Base-by-base conservation (phyloP, 2,888 invertebrate genomes). In the Caenorhabditis afra region DNA sequence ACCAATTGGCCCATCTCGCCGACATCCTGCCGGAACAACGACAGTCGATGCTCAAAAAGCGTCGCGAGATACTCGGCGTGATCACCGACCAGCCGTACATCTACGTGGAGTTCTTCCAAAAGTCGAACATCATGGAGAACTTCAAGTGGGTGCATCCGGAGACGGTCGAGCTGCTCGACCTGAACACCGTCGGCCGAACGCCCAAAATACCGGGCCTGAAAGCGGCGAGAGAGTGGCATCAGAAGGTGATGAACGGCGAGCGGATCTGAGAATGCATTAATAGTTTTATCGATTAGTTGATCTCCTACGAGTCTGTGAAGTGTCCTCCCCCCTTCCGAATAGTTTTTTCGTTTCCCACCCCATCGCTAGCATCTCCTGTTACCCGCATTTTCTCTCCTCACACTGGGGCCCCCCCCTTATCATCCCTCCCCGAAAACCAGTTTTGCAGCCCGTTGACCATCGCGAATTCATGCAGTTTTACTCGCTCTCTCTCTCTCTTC, bases 41-140 rank as follows among this genome's bases (percentile, higher is more conserved):
- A 1, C 73, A 67, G 29, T 50, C 67, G 20, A 73, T 73, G 67
- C 50, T 79, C 39, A 58, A 57, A 14, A 65, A 64, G 29, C 62
- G 67, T 0, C 67, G 73, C 12, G 61, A 55, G 23, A 47, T 61
- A 20, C 67, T 73, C 10, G 47, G 61, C 39, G 67, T 61, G 10
- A 55, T 75, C 20, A 23, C 47, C 1, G 14, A 58, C n/a, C 37
- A 70, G 22, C 35, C 64, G 0, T 2, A 44, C 7, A 67, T 79
- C 16, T 73, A 64, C 35, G 79, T 79, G 29, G 73, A 79, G 49
- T 79, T 79, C 62, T 79, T 79, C 39, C 73, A 79, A 37, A 79
- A 79, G 49, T 49, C 57, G 7, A 62, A 49, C 20, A 57, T 12
- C 18, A 18, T 57, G 10, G 79, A 73, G 20, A 57, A 73, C 22